These are phyloP conservation scores for Pedicia rivosa DNA, from an alignment of 2,888 invertebrate genomes.

Conservation along the genomic window DNA sequence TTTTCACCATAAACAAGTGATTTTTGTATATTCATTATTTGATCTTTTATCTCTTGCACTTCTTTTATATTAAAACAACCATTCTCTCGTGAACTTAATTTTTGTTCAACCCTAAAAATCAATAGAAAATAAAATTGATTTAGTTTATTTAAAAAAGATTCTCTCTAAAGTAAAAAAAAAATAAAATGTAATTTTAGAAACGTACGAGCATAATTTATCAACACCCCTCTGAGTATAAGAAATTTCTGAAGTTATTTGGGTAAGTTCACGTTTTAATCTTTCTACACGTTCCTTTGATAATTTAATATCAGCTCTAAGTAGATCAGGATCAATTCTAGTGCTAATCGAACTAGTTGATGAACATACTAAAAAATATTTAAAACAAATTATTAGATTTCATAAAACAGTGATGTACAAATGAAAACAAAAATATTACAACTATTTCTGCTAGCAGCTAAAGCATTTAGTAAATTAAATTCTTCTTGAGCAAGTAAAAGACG, in stretches of 20 bases:
- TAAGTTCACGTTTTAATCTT: conserved; percentile 72
- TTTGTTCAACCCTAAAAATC: conserved; percentile 65
- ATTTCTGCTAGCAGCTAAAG: conserved; percentile 75
- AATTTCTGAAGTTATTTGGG: conserved; percentile 84
- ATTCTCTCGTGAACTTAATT: conserved; percentile 64
- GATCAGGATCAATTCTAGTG: conserved; percentile 88
- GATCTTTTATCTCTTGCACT: conserved; percentile 91
- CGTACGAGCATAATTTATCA: conserved; percentile 78
- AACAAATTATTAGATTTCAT: conserved; percentile 2
- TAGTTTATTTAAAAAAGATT: conserved; percentile 7
- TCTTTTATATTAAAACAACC: conserved; percentile 85
- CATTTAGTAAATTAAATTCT: conserved; percentile 87
- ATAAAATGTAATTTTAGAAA: conserved; percentile 14
- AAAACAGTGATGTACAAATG: conserved; percentile 27
- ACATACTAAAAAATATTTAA: conserved; percentile 45
- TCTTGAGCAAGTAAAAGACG: conserved; percentile 85
- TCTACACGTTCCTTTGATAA: conserved; percentile 79
- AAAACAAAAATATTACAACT: conserved; percentile 47
- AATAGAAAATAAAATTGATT: no score
- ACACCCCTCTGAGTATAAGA: conserved; percentile 83
- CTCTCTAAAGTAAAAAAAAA: conserved; percentile 4
- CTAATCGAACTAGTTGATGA: conserved; percentile 76
- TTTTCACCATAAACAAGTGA: conserved; percentile 82
- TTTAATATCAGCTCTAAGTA: conserved; percentile 81
- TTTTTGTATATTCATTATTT: conserved; percentile 83